phyloP scores from a whole-genome alignment of 2,797 vertebrate species.

The Cuculus canorus region DNA sequence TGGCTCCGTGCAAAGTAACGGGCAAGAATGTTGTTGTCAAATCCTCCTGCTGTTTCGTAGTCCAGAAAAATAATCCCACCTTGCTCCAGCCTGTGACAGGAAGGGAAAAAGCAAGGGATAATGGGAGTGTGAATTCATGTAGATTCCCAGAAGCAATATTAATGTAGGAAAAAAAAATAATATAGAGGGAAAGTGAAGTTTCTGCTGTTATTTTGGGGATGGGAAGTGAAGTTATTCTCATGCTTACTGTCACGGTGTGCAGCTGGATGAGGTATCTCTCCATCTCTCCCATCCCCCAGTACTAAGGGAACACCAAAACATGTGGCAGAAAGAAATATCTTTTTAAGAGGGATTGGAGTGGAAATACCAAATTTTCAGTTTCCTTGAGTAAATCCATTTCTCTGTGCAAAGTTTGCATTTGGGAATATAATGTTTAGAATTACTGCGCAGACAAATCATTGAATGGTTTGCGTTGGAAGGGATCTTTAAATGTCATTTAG shows the following conservation, averaged over 20 bases:
- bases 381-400: neutral
- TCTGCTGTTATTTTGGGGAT: neutral
- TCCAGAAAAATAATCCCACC: neutral
- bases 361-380: neutral
- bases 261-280: neutral
- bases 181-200: neutral
- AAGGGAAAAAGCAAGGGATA: neutral
- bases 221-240: neutral
- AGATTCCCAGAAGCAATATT: neutral
- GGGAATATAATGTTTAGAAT: neutral
- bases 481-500: no score
- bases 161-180: neutral
- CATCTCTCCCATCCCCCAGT: neutral
- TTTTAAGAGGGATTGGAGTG: neutral
- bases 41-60: neutral
- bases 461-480: neutral
- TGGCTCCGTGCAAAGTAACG: neutral
- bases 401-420: neutral
- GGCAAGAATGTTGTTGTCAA: neutral
- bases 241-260: neutral
- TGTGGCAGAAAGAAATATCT: neutral
- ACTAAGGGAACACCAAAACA: neutral
- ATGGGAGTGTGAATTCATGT: neutral
- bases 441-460: neutral
- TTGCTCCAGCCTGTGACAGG: neutral